Evolutionary conservation across 2,113 vertebrate species (phyloP), one percentile per base, ranked within the genome.

Genomic region (Ptychochromis oligacanthus): DNA sequence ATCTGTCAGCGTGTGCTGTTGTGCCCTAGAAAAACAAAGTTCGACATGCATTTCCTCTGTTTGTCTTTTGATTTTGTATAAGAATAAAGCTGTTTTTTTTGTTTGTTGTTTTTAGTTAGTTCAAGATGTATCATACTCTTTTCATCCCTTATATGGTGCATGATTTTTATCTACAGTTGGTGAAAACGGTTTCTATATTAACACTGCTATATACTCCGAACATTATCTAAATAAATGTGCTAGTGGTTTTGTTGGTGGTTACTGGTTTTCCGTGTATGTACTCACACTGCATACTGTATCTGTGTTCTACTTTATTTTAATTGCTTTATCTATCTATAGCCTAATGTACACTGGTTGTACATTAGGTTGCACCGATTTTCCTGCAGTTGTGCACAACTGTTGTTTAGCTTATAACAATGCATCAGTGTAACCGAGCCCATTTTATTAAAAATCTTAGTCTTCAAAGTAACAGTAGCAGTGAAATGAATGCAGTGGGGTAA

Each of bases 1-100:
- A 84, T 88, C 86, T 91, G 92, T 86, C 88, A 82, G 9, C 79
- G 79, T 75, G 79, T 65, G 81, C 58, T 77, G 78, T 17, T 22
- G 22, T 64, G 64, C 81, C 52, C 76, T 43, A 79, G 14, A 74
- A 75, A 87, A 87, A 77, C 34, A 2, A 58, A 67, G 38, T 61
- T 75, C n/a, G 22, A 20, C 74, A 77, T 52, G 26, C 52, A 74
- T 64, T 70, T 64, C 56, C 15, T 61, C 28, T 70, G 38, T 46
- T 81, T 59, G 26, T 2, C 17, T 52, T 82, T 56, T 31, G 34
- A 82, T 62, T 61, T 61, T 22, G 17, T 56, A 5, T 36, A 55
- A 38, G 6, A 11, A 49, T 7, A 4, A 12, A 38, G 43, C 13
- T 12, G 10, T 24, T 24, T 36, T 70, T n/a, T 38, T 38, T 10